These are phyloP conservation scores for Acropora yongei DNA, from an alignment of 64 coral and sea anemone genomes.

Conservation along the genomic window DNA sequence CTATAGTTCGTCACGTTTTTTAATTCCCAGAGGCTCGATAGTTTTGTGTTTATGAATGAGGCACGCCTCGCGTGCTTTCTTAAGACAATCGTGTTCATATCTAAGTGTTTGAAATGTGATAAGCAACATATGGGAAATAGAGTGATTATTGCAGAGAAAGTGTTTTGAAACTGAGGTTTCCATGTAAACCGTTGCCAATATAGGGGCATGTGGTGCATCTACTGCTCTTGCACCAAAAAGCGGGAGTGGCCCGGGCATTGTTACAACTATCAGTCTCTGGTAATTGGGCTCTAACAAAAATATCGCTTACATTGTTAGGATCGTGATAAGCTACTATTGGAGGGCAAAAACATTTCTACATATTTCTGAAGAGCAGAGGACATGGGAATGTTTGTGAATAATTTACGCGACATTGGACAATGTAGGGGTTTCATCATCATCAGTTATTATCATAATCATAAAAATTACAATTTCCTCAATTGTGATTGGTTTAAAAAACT, in stretches of 20 bases:
- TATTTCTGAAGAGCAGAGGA: not conserved
- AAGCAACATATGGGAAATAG: too few species aligned
- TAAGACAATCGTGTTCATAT: too few species aligned
- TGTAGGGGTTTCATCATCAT: conserved; percentile 1
- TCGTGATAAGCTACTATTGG: conserved; percentile 1
- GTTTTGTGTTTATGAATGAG: not conserved
- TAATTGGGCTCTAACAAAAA: too few species aligned
- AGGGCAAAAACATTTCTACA: conserved; percentile 7
- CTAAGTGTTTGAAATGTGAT: not conserved
- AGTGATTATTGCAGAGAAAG: not conserved
- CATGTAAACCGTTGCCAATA: not conserved
- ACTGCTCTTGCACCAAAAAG: too few species aligned
- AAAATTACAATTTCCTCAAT: too few species aligned
- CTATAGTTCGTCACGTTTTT: too few species aligned
- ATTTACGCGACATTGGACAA: not conserved
- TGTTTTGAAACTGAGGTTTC: conserved; percentile 11
- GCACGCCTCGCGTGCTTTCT: not conserved
- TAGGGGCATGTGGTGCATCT: not conserved
- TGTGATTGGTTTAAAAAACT: too few species aligned
- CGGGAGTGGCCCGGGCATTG: too few species aligned
- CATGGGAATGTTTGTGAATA: not conserved
- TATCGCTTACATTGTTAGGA: conserved; percentile 1
- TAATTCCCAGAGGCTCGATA: not conserved
- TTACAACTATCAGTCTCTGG: too few species aligned
- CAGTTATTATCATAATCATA: too few species aligned